Conservation (phyloP, 2,797 vertebrate species). For the Paguma larvata region DNA sequence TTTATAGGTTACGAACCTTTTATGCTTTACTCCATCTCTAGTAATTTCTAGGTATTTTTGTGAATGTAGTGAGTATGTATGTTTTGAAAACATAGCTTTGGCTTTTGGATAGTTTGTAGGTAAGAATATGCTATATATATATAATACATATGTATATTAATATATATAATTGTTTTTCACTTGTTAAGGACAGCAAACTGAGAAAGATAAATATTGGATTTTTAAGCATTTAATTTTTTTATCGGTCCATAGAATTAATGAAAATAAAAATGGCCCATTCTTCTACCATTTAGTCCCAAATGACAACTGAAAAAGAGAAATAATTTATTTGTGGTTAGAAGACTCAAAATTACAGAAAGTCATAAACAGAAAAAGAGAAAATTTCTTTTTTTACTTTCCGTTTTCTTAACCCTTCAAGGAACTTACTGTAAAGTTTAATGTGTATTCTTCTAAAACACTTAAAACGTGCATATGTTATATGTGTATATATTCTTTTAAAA, state of each 20-base stretch:
- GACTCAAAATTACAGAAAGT: slow-evolving; percentile 12
- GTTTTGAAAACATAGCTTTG: slow-evolving; percentile 41
- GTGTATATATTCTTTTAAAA: not conserved
- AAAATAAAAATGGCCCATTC: slow-evolving; percentile 44
- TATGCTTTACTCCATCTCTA: slow-evolving; percentile 8
- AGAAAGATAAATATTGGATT: slow-evolving; percentile 34
- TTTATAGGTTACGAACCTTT: slow-evolving; percentile 32
- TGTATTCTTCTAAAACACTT: slow-evolving; percentile 33
- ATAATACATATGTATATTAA: not conserved
- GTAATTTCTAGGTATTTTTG: slow-evolving; percentile 4
- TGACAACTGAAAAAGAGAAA: slow-evolving; percentile 20
- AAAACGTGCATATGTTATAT: slow-evolving; percentile 1
- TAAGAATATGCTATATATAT: not conserved
- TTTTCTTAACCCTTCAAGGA: not conserved
- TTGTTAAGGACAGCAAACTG: not conserved
- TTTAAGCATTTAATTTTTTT: slow-evolving; percentile 29
- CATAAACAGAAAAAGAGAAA: not conserved
- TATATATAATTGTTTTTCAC: not conserved
- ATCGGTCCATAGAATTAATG: slow-evolving; percentile 8
- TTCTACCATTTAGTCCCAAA: not conserved
- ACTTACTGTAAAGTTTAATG: not conserved
- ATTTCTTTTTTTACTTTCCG: not conserved
- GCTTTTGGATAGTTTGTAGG: not conserved
- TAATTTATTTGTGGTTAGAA: not conserved
- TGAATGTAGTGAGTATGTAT: not conserved